These are phyloP conservation scores for Vanacampus margaritifer DNA, from an alignment of 2,113 vertebrate species.

Conservation along the genomic window DNA sequence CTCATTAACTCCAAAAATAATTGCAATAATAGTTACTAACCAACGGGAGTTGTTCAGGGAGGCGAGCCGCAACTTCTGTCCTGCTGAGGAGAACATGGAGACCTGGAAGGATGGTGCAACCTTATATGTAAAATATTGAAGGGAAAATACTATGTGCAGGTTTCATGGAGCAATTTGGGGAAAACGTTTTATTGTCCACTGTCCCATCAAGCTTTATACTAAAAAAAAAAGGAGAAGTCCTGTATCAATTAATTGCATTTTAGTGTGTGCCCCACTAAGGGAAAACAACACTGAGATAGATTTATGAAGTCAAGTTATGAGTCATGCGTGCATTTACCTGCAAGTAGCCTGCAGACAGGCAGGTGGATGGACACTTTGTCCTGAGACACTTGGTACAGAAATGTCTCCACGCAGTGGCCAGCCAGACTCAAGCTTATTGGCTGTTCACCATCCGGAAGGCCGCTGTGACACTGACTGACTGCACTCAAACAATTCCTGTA, in stretches of 20 bases:
- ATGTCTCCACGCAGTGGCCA: conserved; percentile 91
- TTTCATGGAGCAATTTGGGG: background rate
- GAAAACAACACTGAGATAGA: too few relatives aligned
- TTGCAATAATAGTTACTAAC: conserved; percentile 68
- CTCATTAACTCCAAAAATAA: background rate
- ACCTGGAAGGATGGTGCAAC: conserved; percentile 64
- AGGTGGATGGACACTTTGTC: conserved; percentile 98
- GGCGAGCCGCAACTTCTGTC: conserved; percentile 88
- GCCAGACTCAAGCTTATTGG: conserved; percentile 88
- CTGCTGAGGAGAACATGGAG: conserved; percentile 93
- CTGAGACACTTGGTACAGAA: conserved; percentile 95
- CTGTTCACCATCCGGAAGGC: conserved; percentile 90
- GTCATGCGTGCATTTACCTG: conserved; percentile 78
- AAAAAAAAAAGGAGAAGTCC: too few relatives aligned
- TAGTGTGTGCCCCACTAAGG: background rate
- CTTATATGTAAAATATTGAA: too few relatives aligned
- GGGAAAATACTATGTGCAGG: background rate
- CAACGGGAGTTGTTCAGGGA: conserved; percentile 91
- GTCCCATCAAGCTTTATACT: background rate
- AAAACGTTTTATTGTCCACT: too few relatives aligned
- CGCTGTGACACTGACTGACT: conserved; percentile 85
- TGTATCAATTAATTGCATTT: too few relatives aligned
- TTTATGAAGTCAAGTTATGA: too few relatives aligned
- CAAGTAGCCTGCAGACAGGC: conserved; percentile 91
- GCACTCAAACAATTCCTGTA: conserved; percentile 89